Evolutionary conservation across 2,113 vertebrate genomes (phyloP), one percentile per base, ranked within the genome.

Genomic region (Rhabdomys dilectus): DNA sequence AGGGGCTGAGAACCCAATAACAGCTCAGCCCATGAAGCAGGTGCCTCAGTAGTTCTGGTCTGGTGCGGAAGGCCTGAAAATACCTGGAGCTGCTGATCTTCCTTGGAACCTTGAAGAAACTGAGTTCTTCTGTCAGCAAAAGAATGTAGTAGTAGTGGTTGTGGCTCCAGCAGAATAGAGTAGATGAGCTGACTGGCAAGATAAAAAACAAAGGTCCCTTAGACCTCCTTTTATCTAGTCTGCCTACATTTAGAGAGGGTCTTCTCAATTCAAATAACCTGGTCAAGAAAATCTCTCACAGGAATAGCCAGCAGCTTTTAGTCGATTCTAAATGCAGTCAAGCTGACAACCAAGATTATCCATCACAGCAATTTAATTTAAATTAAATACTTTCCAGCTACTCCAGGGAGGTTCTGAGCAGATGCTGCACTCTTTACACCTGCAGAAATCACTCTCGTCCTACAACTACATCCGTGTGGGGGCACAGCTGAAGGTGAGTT

Each of bases 401-500:
- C 99, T 99, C n/a, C 99, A 99, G 97, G 99, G 99, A 73, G 99
- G 99, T 72, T 99, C 99, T 17, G 99, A 99, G 36, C 98, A 99
- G 91, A 98, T 99, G 68, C 94, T 99, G 0, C 99, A 98, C 7
- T 99, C 99, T 5, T 98, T 99, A 8, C 99, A 99, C 97, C 98
- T 99, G 60, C 99, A 99, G 98, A 99, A 99, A 98, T 99, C 99
- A 81, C 98, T 99, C 0, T 98, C 99, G 0, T 98, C 98, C 0
- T 99, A 99, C 98, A 99, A 81, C 98, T 99, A 99, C 87, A 99
- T 99, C 97, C 99, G 98, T 96, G 99, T 98, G 3, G 99, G 99
- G 96, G 99, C 99, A 21, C 99, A 99, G 12, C 91, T 99, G 82
- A 99, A 99, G 99, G 99, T 99, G 96, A 98, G 98, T 85, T 10